Evolutionary conservation across 2,797 vertebrate species (phyloP).

Genomic region (Clamator glandarius): DNA sequence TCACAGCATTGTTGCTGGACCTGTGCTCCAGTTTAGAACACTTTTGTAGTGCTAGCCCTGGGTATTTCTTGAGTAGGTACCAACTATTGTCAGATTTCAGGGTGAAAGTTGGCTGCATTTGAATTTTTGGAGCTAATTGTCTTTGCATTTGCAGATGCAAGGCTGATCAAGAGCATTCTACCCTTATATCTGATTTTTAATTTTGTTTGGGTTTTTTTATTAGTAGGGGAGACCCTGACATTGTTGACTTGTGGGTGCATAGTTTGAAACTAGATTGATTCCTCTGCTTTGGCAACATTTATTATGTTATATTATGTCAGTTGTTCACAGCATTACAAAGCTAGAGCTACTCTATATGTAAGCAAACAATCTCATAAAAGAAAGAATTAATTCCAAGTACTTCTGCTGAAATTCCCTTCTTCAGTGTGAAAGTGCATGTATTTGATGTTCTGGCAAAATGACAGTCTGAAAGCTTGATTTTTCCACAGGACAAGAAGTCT

Average conservation of each 20-base stretch:
- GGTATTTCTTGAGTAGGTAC: background rate
- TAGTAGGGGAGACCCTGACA: background rate
- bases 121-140: background rate
- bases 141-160: background rate
- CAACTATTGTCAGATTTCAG: background rate
- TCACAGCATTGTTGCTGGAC: slow-evolving; percentile 6
- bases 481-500: slow-evolving; percentile 51
- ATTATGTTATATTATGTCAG: background rate
- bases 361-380: background rate
- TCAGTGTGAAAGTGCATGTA: slow-evolving; percentile 24
- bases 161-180: background rate
- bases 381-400: slow-evolving; percentile 1
- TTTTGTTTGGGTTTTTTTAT: background rate
- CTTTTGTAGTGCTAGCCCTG: background rate
- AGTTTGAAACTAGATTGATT: background rate
- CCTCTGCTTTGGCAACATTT: background rate
- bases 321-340: background rate
- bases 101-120: background rate
- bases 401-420: slow-evolving; percentile 24
- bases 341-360: background rate
- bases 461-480: slow-evolving; percentile 48
- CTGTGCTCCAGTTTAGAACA: background rate
- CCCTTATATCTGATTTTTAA: background rate
- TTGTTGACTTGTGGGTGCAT: background rate
- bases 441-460: slow-evolving; percentile 24